Conservation (phyloP, 2,888 invertebrate species). For the Chrysolina americana region DNA sequence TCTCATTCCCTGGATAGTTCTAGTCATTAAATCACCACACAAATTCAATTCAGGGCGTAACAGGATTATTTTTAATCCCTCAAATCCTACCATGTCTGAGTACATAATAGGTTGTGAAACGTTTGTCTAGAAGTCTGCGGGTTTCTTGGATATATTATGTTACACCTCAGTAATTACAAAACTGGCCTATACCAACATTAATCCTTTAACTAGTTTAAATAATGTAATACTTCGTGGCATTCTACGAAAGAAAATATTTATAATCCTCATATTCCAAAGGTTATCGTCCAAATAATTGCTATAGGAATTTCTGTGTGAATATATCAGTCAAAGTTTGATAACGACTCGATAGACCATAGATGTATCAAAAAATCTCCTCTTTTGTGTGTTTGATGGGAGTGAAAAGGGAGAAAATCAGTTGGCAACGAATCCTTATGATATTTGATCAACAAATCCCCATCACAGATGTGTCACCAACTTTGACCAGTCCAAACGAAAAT, state of each 20-base stretch:
- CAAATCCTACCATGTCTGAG: constrained; percentile 26
- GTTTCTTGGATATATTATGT: constrained; percentile 21
- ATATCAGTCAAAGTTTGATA: no score
- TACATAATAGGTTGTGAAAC: constrained; percentile 22
- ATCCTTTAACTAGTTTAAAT: constrained; percentile 11
- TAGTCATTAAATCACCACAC: constrained; percentile 7
- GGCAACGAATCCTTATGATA: no score
- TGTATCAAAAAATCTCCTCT: no score
- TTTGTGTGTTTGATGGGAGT: no score
- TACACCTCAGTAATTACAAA: constrained; percentile 16
- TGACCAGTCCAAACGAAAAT: constrained; percentile 46
- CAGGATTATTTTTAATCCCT: constrained; percentile 23
- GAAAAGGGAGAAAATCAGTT: no score
- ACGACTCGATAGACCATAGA: no score
- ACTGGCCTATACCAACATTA: background rate
- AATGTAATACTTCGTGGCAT: background rate
- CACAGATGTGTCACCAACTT: constrained; percentile 36
- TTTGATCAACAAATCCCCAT: background rate
- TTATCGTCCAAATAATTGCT: no score
- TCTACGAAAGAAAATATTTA: background rate
- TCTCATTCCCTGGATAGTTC: background rate
- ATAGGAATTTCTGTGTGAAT: no score
- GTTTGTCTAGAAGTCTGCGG: constrained; percentile 16
- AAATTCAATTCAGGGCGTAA: constrained; percentile 25
- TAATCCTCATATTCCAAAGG: no score